These are phyloP conservation scores for Lithobates pipiens DNA, from an alignment of 2,797 vertebrate species.

Conservation along the genomic window DNA sequence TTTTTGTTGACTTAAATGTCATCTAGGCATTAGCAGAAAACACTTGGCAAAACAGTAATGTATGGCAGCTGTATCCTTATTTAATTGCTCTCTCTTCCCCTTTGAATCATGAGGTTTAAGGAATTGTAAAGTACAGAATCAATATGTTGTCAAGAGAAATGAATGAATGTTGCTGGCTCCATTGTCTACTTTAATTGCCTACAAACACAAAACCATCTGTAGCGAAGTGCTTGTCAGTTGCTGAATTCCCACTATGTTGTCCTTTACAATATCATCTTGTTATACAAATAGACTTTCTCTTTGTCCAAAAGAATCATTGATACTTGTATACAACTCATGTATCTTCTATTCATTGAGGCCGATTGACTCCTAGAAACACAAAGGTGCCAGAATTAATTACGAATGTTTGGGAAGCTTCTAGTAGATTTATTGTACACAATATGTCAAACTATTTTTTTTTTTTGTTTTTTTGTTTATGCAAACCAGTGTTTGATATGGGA, in stretches of 20 bases:
- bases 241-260: slow-evolving; percentile 34
- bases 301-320: slow-evolving; percentile 27
- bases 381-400: not conserved
- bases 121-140: slow-evolving; percentile 45
- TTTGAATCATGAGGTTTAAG: slow-evolving; percentile 44
- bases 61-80: slow-evolving; percentile 31
- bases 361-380: slow-evolving; percentile 10
- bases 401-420: not conserved
- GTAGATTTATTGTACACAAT: not conserved
- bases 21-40: slow-evolving; percentile 13
- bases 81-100: slow-evolving; percentile 37
- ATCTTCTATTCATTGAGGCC: slow-evolving; percentile 5
- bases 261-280: slow-evolving; percentile 35
- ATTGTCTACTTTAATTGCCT: slow-evolving; percentile 55
- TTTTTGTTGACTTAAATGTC: slow-evolving; percentile 25
- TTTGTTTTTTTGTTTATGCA: too few species aligned
- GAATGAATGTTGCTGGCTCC: slow-evolving; percentile 32
- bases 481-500: too few species aligned
- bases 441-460: too few species aligned
- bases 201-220: slow-evolving; percentile 34
- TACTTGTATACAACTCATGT: slow-evolving; percentile 20
- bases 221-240: slow-evolving; percentile 10
- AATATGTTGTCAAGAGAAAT: slow-evolving; percentile 45
- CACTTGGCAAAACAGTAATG: slow-evolving; percentile 20
- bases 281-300: slow-evolving; percentile 37